phyloP scores from a whole-genome alignment of 2,113 vertebrate genomes.

The Hippoglossus stenolepis region DNA sequence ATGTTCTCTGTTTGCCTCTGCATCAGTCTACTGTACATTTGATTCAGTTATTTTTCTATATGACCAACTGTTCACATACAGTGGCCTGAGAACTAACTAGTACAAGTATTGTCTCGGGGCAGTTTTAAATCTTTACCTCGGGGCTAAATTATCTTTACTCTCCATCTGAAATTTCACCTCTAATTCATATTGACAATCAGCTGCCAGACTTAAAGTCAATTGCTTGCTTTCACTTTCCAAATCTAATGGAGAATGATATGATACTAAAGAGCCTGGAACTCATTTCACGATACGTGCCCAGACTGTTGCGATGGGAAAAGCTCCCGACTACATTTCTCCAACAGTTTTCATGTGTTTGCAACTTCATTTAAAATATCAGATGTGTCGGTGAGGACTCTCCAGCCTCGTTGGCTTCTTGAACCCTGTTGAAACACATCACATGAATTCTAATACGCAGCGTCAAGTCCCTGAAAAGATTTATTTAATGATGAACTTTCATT shows the following conservation, averaged over 20 bases:
- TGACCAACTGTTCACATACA: not conserved
- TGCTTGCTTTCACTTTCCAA: constrained; percentile 24
- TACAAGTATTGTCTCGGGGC: not conserved
- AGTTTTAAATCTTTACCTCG: not conserved
- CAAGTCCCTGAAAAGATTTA: not conserved
- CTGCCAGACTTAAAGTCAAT: constrained; percentile 14
- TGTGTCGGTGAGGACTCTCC: not conserved
- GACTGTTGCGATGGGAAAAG: not conserved
- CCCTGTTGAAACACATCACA: not conserved
- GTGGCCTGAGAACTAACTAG: constrained; percentile 7
- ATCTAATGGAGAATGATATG: constrained; percentile 22
- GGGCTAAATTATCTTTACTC: constrained; percentile 1
- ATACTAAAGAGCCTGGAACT: constrained; percentile 16
- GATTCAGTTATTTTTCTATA: constrained; percentile 10
- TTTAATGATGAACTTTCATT: not conserved
- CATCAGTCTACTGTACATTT: no score
- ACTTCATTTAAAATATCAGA: constrained; percentile 17
- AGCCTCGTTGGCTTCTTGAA: constrained; percentile 1
- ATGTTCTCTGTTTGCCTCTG: not conserved
- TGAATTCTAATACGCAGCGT: not conserved
- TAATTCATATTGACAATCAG: constrained; percentile 29
- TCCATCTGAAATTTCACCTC: constrained; percentile 13
- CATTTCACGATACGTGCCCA: constrained; percentile 2
- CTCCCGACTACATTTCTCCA: not conserved
- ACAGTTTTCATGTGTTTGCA: constrained; percentile 22